Percentiles rank a stretch among this genome's conserved stretches.
Evolutionary conservation across 2,113 vertebrate species (phyloP).

Genomic region (Psilopsiagon aurifrons): DNA sequence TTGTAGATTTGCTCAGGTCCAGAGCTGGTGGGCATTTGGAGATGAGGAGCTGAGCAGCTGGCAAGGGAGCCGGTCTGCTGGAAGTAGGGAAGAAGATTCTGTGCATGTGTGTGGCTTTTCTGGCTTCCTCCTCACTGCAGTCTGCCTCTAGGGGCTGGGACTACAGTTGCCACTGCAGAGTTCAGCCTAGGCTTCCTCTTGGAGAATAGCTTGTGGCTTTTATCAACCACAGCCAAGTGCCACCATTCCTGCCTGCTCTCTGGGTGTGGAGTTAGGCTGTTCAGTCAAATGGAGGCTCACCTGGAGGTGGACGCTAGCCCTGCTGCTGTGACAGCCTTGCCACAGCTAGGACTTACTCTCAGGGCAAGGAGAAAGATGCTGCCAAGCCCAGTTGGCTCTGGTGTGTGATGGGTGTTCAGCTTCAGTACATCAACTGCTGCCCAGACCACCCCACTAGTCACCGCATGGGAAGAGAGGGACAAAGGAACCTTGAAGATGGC

Average conservation of each 20-base stretch:
- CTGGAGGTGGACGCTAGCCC: neutral
- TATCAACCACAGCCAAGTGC: neutral
- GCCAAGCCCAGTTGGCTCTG: neutral
- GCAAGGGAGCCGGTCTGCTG: neutral
- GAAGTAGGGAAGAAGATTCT: neutral
- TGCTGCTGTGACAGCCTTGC: neutral
- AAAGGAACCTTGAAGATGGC: neutral
- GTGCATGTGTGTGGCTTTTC: neutral
- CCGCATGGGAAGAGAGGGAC: neutral
- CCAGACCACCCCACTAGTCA: neutral
- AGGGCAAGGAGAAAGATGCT: neutral
- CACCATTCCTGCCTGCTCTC: neutral
- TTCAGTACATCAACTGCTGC: neutral
- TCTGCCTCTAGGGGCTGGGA: neutral
- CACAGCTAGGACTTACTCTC: neutral
- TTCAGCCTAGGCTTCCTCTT: constrained; percentile 7
- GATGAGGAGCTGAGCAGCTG: neutral
- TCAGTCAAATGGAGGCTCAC: neutral
- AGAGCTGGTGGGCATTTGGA: neutral
- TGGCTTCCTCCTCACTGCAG: neutral
- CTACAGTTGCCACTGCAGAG: neutral
- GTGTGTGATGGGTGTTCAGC: neutral
- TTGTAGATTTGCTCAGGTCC: neutral
- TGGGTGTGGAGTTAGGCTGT: neutral
- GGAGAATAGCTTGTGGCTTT: neutral